Conservation (phyloP, 2,797 vertebrate genomes). For the Threskiornis aethiopicus region DNA sequence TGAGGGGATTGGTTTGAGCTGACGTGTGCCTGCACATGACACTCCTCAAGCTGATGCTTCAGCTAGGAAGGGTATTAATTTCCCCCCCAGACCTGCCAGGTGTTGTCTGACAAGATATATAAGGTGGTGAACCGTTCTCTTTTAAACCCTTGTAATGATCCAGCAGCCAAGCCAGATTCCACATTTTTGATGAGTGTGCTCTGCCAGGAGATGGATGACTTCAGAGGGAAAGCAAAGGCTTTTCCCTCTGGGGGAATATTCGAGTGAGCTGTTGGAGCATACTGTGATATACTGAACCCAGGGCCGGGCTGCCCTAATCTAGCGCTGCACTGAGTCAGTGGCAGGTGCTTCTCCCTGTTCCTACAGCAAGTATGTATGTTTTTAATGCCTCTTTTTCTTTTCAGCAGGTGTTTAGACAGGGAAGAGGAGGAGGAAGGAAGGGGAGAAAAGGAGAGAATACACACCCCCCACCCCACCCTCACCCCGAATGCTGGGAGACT, state of each 20-base stretch:
- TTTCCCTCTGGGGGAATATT: slow-evolving; percentile 20
- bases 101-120: not conserved
- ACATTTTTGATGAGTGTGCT: not conserved
- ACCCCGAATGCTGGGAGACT: rapidly evolving
- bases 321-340: not conserved
- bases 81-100: not conserved
- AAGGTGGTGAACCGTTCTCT: not conserved
- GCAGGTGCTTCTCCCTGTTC: not conserved
- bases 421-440: not conserved
- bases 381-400: not conserved
- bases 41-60: not conserved
- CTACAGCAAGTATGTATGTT: not conserved
- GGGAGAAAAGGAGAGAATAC: not conserved
- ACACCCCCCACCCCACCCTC: rapidly evolving
- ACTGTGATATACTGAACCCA: not conserved
- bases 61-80: not conserved
- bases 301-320: not conserved
- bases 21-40: not conserved
- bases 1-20: not conserved
- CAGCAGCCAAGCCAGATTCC: not conserved
- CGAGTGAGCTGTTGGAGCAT: not conserved
- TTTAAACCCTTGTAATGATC: not conserved
- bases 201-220: not conserved
- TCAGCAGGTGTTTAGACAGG: not conserved
- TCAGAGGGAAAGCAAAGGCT: slow-evolving; percentile 16